These are phyloP conservation scores for Brachionus koreanus DNA, from an alignment of 1,140 invertebrate species.

Conservation along the genomic window DNA sequence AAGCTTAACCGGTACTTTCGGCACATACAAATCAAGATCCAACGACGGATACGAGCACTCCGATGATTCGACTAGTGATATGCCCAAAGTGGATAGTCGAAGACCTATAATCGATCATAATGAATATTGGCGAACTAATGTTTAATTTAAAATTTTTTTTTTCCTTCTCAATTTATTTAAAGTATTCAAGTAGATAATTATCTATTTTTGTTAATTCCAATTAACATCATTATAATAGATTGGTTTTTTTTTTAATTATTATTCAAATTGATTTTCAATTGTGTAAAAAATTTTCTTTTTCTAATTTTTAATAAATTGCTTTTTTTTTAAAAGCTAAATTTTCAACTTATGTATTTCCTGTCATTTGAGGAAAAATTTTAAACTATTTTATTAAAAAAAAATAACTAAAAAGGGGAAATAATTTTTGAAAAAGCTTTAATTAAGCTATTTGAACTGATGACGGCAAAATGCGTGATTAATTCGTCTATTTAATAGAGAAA, in stretches of 20 bases:
- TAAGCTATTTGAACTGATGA: too few relatives aligned
- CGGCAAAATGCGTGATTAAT: too few relatives aligned
- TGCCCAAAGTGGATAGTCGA: not conserved
- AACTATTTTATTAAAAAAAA: too few relatives aligned
- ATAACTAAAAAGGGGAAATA: too few relatives aligned
- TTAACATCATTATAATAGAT: not conserved
- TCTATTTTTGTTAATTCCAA: not conserved
- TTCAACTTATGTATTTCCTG: not conserved
- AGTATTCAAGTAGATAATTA: conserved; percentile 4
- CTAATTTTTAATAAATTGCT: not conserved
- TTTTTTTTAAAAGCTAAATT: not conserved
- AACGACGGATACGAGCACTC: conserved; percentile 23
- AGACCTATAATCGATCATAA: not conserved
- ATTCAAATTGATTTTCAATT: not conserved
- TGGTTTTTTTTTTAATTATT: not conserved
- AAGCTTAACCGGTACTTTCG: conserved; percentile 13
- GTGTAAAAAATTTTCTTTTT: not conserved
- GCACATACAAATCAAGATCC: conserved; percentile 17
- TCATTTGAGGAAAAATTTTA: too few relatives aligned
- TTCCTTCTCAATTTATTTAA: not conserved
- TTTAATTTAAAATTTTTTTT: not conserved
- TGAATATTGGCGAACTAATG: conserved; percentile 43
- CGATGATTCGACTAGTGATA: not conserved
- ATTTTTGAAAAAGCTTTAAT: too few relatives aligned
- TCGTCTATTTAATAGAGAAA: too few relatives aligned